phyloP scores from a whole-genome alignment of 2,888 invertebrate species.

The Leistus spinibarbis region DNA sequence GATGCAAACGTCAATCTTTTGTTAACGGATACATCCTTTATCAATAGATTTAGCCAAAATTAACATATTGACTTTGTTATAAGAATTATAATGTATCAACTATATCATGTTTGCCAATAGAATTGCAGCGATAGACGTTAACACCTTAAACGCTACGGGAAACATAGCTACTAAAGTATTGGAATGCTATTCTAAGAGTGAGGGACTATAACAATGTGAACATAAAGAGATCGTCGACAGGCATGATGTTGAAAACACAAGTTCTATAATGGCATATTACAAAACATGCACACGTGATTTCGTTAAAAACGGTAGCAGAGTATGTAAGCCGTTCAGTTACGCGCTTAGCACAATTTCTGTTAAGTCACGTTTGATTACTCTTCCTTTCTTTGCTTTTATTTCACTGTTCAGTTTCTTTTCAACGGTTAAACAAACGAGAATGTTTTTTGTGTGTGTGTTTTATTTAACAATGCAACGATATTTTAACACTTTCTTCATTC shows the following conservation, averaged over 20 bases:
- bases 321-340: conserved; percentile 17
- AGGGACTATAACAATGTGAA: too few species aligned
- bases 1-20: too few species aligned
- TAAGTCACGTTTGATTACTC: conserved; percentile 15
- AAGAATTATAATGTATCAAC: too few species aligned
- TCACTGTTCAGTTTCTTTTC: neutral
- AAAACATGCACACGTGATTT: neutral
- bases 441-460: neutral
- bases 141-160: too few species aligned
- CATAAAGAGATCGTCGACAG: conserved; percentile 10
- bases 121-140: too few species aligned
- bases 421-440: neutral
- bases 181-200: too few species aligned
- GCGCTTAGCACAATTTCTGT: conserved; percentile 10
- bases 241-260: neutral
- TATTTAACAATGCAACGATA: conserved; percentile 1
- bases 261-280: neutral
- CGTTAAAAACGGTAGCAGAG: neutral
- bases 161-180: too few species aligned
- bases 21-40: too few species aligned
- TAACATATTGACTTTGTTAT: too few species aligned
- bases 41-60: too few species aligned
- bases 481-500: neutral
- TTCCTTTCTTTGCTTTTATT: neutral
- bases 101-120: too few species aligned